A percentile compares a stretch with the other conserved stretches of the same genome.
Evolutionary conservation across 2,797 vertebrate genomes (phyloP).

Genomic region (Fratercula arctica): DNA sequence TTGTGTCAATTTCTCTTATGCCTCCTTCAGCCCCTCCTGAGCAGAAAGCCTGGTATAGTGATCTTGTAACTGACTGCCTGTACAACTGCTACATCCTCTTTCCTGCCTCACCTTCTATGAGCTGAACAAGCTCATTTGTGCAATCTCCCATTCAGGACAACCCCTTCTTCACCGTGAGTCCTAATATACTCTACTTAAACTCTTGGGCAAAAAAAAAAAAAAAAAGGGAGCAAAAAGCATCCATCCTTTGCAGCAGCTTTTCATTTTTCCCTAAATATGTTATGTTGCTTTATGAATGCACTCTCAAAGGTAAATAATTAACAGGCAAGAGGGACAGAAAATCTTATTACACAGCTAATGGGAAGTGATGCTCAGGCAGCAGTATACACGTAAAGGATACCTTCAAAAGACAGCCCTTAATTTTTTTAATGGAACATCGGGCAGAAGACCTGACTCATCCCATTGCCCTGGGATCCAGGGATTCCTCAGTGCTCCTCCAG

Average conservation of each 20-base stretch:
- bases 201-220: neutral
- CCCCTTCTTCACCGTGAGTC: neutral
- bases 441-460: constrained; percentile 6
- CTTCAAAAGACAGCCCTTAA: neutral
- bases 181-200: neutral
- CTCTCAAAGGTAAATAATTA: constrained; percentile 59
- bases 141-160: neutral
- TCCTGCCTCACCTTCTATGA: neutral
- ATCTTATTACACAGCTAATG: constrained; percentile 13
- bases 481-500: neutral
- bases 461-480: neutral
- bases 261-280: constrained; percentile 24
- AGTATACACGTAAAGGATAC: neutral
- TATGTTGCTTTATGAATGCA: neutral
- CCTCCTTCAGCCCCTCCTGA: neutral
- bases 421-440: neutral
- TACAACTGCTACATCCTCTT: neutral
- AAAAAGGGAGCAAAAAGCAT: neutral
- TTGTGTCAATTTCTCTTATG: neutral
- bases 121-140: neutral
- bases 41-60: neutral
- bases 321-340: constrained; percentile 37
- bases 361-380: constrained; percentile 11
- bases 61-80: no score
- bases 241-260: neutral